A percentile compares a stretch with the other conserved stretches of the same genome.
phyloP scores from a whole-genome alignment of 1,140 invertebrate species.

The Dreissena polymorpha region DNA sequence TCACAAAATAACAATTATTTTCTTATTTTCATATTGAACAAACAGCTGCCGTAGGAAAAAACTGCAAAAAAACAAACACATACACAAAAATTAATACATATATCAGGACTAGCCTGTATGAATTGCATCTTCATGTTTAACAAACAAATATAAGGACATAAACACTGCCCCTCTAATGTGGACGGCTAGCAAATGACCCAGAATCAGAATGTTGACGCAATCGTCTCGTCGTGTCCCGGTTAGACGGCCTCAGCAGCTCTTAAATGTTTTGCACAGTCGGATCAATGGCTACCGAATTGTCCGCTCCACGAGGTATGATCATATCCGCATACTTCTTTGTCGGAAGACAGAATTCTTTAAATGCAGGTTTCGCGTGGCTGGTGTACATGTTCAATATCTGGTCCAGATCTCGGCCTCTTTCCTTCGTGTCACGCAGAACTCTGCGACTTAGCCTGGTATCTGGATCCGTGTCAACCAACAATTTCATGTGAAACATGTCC shows the following conservation, averaged over 20 bases:
- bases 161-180: constrained; percentile 61
- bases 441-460: constrained; percentile 96
- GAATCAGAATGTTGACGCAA: constrained; percentile 70
- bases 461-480: constrained; percentile 99
- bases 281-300: constrained; percentile 98
- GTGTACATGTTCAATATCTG: constrained; percentile 98
- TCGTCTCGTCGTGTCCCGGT: constrained; percentile 48
- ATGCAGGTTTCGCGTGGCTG: constrained; percentile 98
- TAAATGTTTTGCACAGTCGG: constrained; percentile 99
- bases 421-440: constrained; percentile 96
- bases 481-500: constrained; percentile 98
- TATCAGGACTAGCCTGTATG: too few species aligned
- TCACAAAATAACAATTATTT: too few species aligned
- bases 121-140: too few species aligned
- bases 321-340: constrained; percentile 99
- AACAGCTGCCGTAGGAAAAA: too few species aligned
- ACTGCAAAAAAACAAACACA: too few species aligned
- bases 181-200: constrained; percentile 70
- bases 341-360: constrained; percentile 99
- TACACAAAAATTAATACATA: too few species aligned
- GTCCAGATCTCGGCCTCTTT: constrained; percentile 95
- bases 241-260: constrained; percentile 88
- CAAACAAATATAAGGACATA: too few species aligned
- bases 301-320: constrained; percentile 98
- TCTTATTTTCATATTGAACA: too few species aligned